Conservation (phyloP, 2,888 invertebrate genomes). For the Rhagophthalmus giganteus region DNA sequence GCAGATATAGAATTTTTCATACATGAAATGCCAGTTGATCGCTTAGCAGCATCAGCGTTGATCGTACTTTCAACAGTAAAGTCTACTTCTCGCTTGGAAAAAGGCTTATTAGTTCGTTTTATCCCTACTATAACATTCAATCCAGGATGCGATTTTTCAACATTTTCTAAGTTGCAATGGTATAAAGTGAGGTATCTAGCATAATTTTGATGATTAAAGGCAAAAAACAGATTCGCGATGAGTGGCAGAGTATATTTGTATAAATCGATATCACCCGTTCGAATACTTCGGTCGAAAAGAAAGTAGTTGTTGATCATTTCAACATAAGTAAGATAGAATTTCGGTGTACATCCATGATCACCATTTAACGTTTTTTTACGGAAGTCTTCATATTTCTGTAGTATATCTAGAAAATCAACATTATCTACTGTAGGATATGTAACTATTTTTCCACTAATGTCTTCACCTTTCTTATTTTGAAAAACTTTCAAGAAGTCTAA, state of each 20-base stretch:
- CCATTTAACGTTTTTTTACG: not conserved
- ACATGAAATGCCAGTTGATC: not conserved
- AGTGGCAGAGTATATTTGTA: not conserved
- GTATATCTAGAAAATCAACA: slow-evolving; percentile 1
- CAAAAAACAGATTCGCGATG: not conserved
- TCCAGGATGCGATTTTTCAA: slow-evolving; percentile 22
- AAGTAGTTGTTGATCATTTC: not conserved
- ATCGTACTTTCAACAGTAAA: not conserved
- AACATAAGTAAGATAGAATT: not conserved
- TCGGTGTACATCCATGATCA: not conserved
- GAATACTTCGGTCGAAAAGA: not conserved
- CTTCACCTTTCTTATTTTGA: slow-evolving; percentile 31
- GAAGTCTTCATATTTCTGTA: not conserved
- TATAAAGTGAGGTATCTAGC: not conserved
- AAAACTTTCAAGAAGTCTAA: too few species aligned
- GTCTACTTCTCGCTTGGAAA: not conserved
- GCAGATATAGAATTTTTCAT: not conserved
- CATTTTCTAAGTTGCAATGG: not conserved
- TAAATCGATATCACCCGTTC: not conserved
- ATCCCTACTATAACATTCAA: slow-evolving; percentile 12
- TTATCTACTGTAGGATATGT: slow-evolving; percentile 30
- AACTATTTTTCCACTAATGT: too few species aligned
- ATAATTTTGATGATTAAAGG: not conserved
- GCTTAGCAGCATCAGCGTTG: not conserved
- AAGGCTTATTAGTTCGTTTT: not conserved